Conservation (phyloP, 1,140 invertebrate genomes). For the Amphibalanus amphitrite region DNA sequence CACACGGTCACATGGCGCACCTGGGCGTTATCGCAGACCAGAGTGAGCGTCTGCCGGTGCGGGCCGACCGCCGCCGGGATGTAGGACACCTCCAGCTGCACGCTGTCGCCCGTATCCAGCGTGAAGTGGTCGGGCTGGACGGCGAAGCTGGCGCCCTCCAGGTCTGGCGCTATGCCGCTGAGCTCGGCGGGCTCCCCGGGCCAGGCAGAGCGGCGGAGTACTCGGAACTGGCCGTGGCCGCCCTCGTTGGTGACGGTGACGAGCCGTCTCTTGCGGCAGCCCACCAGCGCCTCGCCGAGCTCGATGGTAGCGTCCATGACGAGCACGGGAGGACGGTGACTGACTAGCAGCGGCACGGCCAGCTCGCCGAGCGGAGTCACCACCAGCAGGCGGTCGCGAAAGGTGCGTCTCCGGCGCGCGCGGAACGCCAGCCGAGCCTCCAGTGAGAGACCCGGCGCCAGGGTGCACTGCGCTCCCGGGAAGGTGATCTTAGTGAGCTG, state of each 20-base stretch:
- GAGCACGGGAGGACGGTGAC: not conserved
- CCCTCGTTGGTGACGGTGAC: not conserved
- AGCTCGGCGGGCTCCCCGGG: not conserved
- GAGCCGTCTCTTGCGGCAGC: not conserved
- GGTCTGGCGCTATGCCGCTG: too few species aligned
- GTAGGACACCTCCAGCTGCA: not conserved
- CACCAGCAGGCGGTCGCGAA: not conserved
- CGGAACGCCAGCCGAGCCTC: not conserved
- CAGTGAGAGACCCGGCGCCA: not conserved
- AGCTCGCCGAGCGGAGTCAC: not conserved
- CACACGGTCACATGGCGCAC: not conserved
- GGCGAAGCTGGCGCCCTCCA: not conserved
- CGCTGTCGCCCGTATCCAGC: not conserved
- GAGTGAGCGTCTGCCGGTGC: not conserved
- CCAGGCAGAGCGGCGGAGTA: not conserved
- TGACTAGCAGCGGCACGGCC: not conserved
- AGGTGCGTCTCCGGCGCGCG: not conserved
- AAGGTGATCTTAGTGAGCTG: not conserved
- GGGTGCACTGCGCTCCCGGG: not conserved
- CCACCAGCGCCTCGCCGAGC: not conserved
- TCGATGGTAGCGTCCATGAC: not conserved
- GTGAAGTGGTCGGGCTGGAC: not conserved
- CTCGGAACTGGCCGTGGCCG: not conserved
- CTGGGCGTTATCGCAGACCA: not conserved
- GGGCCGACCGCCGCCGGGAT: not conserved